Conservation (phyloP, 2,113 vertebrate species). For the Brachypodius melanocephalos region DNA sequence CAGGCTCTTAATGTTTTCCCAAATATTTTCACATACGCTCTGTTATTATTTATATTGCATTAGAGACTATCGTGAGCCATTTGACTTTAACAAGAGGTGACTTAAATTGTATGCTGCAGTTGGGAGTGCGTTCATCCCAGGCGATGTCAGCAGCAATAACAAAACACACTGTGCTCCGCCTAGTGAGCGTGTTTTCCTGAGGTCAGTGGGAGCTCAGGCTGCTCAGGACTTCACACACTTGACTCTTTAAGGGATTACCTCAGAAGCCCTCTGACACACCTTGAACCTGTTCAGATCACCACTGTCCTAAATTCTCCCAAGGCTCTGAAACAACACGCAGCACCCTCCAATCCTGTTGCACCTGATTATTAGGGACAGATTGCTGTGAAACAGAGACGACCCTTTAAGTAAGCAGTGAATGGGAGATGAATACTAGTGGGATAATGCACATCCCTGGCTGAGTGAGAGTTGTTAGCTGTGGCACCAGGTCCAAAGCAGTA, state of each 20-base stretch:
- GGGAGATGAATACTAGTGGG: not conserved
- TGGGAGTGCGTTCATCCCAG: fast-evolving
- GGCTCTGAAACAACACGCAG: not conserved
- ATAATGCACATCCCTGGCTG: not conserved
- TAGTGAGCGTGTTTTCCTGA: fast-evolving
- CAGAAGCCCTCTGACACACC: not conserved
- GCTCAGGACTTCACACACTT: not conserved
- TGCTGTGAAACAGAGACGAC: not conserved
- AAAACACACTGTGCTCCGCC: not conserved
- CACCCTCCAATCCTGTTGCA: not conserved
- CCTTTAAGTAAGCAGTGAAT: not conserved
- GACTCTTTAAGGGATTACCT: not conserved
- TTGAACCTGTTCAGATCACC: not conserved
- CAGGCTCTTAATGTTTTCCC: conserved; percentile 14
- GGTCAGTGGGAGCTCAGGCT: not conserved
- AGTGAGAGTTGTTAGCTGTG: not conserved
- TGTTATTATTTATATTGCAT: conserved; percentile 52
- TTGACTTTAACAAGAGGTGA: not conserved
- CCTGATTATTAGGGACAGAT: not conserved
- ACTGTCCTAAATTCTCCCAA: not conserved
- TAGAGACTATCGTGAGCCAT: conserved; percentile 22
- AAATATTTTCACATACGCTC: not conserved
- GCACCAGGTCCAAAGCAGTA: not conserved
- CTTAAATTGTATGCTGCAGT: not conserved
- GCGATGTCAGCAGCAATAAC: fast-evolving